Percentiles rank a stretch among this genome's conserved stretches.
Evolutionary conservation across 92 coral and sea anemone genomes (phyloP).

Genomic region (Pocillopora grandis): DNA sequence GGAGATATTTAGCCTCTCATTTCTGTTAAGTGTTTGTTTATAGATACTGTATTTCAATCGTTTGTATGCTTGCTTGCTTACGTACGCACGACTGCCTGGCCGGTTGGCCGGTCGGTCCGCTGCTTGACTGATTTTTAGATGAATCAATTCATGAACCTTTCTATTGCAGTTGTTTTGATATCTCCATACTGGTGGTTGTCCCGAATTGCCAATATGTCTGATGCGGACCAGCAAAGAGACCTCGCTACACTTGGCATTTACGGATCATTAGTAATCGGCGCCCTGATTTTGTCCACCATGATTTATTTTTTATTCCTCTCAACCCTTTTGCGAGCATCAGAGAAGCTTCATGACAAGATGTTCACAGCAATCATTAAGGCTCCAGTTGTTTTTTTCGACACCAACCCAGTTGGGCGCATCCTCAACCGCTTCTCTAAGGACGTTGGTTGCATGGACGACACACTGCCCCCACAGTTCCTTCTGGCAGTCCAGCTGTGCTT

Average conservation of each 20-base stretch:
- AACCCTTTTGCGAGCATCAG: slow-evolving; percentile 47
- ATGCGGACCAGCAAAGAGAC: slow-evolving; percentile 25
- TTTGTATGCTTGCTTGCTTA: no score
- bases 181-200: slow-evolving; percentile 51
- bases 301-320: slow-evolving; percentile 19
- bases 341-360: slow-evolving; percentile 65
- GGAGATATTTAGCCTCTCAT: no score
- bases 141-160: neutral
- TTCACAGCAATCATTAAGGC: slow-evolving; percentile 55
- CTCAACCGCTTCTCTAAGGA: slow-evolving; percentile 70
- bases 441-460: slow-evolving; percentile 52
- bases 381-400: slow-evolving; percentile 70
- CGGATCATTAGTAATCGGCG: slow-evolving; percentile 43
- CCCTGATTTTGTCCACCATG: slow-evolving; percentile 25
- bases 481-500: slow-evolving; percentile 37
- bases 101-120: no score
- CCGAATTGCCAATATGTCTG: slow-evolving; percentile 43
- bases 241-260: slow-evolving; percentile 38
- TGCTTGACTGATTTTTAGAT: no score
- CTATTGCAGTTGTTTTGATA: slow-evolving; percentile 18
- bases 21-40: no score
- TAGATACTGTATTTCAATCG: no score
- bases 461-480: slow-evolving; percentile 31
- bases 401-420: slow-evolving; percentile 67
- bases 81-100: no score